Percentiles rank a stretch among this genome's conserved stretches.
These are phyloP conservation scores for Pterobdella sp. DNA, from an alignment of 2,888 invertebrate genomes.

Conservation along the genomic window DNA sequence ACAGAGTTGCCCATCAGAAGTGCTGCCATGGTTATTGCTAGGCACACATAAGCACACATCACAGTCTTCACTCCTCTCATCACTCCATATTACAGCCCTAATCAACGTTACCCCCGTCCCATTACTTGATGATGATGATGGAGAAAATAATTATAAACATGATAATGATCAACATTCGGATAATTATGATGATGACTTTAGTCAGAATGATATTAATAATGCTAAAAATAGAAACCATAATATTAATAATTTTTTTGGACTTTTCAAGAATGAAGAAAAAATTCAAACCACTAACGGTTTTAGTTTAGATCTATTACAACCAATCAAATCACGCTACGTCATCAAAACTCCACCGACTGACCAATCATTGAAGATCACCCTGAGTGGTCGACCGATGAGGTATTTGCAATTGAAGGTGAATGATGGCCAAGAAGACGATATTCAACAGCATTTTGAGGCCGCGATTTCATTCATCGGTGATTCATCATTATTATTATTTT, in stretches of 20 bases:
- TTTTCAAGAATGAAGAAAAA: neutral
- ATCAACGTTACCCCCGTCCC: neutral
- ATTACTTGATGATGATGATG: neutral
- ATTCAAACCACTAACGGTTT: neutral
- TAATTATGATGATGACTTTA: neutral
- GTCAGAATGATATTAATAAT: neutral
- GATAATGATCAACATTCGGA: neutral
- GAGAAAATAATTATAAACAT: neutral
- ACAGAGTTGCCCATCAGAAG: neutral
- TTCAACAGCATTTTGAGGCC: neutral
- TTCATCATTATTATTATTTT: neutral
- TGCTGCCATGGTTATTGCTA: slow-evolving; percentile 2
- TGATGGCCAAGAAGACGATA: slow-evolving; percentile 10
- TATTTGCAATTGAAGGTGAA: neutral
- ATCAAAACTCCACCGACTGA: neutral
- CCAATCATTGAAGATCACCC: neutral
- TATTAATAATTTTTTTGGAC: neutral
- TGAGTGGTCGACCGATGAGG: neutral
- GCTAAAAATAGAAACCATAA: neutral
- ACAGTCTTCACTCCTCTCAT: neutral
- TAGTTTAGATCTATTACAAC: neutral
- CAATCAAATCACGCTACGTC: too few species aligned
- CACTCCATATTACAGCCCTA: neutral
- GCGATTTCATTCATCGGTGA: slow-evolving; percentile 3
- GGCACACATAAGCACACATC: neutral